Evolutionary conservation across 1,140 invertebrate genomes (phyloP).

Genomic region (Carposina sasakii): DNA sequence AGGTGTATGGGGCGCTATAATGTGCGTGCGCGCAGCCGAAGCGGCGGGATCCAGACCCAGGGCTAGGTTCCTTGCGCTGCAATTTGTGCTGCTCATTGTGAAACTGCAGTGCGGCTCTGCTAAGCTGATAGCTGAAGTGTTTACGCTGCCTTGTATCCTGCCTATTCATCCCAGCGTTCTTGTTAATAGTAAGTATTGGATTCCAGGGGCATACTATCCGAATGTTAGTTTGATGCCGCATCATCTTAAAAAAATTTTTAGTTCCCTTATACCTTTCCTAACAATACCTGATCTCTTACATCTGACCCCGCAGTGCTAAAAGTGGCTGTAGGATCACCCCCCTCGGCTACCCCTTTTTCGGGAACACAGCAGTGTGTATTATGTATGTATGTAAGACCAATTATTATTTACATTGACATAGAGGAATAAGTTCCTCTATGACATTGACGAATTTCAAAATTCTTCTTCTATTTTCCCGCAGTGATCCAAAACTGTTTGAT

Average conservation of each 20-base stretch:
- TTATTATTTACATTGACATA: too few relatives aligned
- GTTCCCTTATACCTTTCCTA: too few relatives aligned
- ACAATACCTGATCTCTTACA: too few relatives aligned
- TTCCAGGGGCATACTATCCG: too few relatives aligned
- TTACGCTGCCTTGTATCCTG: conserved; percentile 67
- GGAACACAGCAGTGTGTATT: conserved; percentile 55
- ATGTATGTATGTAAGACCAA: too few relatives aligned
- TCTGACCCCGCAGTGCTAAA: too few relatives aligned
- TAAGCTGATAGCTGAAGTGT: conserved; percentile 59
- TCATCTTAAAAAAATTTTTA: too few relatives aligned
- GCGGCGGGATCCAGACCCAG: conserved; percentile 55
- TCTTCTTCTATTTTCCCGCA: conserved; percentile 69
- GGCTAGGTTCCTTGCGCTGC: conserved; percentile 69
- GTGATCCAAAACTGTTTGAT: conserved; percentile 75
- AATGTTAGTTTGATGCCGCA: too few relatives aligned
- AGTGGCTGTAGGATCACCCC: too few relatives aligned
- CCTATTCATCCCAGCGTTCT: conserved; percentile 59
- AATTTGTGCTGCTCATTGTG: conserved; percentile 71
- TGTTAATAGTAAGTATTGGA: conserved; percentile 57
- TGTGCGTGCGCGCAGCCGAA: conserved; percentile 71
- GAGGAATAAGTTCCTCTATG: too few relatives aligned
- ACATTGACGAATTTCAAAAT: too few relatives aligned
- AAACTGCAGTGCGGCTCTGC: conserved; percentile 72
- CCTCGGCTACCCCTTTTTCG: too few relatives aligned
- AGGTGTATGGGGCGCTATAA: conserved; percentile 77